Conservation (phyloP, 1,140 invertebrate species). For the Reticulitermes speratus region DNA sequence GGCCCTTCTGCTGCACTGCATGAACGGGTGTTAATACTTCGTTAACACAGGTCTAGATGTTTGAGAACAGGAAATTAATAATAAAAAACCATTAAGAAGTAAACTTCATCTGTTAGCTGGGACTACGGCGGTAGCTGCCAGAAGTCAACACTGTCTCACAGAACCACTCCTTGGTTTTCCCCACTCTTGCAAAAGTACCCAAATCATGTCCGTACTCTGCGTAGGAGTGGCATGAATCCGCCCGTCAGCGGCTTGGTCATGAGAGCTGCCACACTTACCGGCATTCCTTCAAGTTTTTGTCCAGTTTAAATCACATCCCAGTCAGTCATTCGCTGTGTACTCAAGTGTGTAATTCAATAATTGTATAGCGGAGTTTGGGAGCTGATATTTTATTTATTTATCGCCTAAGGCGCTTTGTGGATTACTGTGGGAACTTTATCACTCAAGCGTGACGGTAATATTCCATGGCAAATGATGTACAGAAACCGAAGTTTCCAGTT, state of each 20-base stretch:
- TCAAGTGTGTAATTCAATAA: conserved; percentile 5
- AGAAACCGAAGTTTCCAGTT: neutral
- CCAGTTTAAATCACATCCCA: neutral
- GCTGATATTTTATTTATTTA: neutral
- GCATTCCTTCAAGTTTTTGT: neutral
- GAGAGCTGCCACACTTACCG: neutral
- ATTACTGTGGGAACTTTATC: neutral
- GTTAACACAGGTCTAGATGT: too few relatives aligned
- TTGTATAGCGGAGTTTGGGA: neutral
- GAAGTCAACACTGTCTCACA: neutral
- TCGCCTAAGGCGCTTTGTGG: neutral
- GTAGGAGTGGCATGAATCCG: neutral
- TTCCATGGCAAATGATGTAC: neutral
- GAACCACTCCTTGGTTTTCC: neutral
- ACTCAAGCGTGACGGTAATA: neutral
- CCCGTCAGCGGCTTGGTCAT: neutral
- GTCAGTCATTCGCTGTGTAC: neutral
- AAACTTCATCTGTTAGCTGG: neutral
- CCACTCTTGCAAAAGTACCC: neutral
- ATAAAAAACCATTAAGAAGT: neutral
- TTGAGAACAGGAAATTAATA: neutral
- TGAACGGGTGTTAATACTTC: too few relatives aligned
- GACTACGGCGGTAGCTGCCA: neutral
- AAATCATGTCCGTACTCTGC: neutral
- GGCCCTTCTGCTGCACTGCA: too few relatives aligned